These are phyloP conservation scores for Trinectes maculatus DNA, from an alignment of 2,113 vertebrate genomes.

Conservation along the genomic window DNA sequence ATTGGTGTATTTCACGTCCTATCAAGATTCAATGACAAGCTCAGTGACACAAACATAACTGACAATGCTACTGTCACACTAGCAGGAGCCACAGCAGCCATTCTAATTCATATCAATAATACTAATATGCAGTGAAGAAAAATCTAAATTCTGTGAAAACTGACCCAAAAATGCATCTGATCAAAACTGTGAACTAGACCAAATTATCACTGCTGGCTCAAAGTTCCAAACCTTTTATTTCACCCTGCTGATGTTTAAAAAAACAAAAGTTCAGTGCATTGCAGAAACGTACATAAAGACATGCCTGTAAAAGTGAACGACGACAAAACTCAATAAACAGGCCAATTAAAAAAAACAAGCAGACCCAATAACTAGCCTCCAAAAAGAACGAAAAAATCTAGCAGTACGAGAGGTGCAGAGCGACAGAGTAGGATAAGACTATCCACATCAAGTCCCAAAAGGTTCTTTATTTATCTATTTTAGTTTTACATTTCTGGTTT, in stretches of 20 bases:
- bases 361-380: slow-evolving; percentile 30
- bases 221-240: slow-evolving; percentile 64
- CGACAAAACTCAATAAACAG: slow-evolving; percentile 38
- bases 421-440: slow-evolving; percentile 41
- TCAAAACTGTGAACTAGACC: slow-evolving; percentile 79
- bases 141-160: slow-evolving; percentile 61
- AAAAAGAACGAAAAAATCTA: slow-evolving; percentile 24
- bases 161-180: slow-evolving; percentile 49
- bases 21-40: slow-evolving; percentile 27
- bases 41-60: slow-evolving; percentile 48
- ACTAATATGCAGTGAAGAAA: slow-evolving; percentile 50
- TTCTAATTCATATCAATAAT: slow-evolving; percentile 55
- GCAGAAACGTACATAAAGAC: slow-evolving; percentile 66
- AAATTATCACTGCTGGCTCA: slow-evolving; percentile 76
- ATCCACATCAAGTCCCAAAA: slow-evolving; percentile 35
- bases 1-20: slow-evolving; percentile 14
- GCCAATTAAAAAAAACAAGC: slow-evolving; percentile 40
- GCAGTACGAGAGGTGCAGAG: slow-evolving; percentile 21
- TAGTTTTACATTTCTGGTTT: slow-evolving; percentile 9
- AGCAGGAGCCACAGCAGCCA: slow-evolving; percentile 69
- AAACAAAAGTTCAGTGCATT: slow-evolving; percentile 76
- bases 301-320: slow-evolving; percentile 46
- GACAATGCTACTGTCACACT: slow-evolving; percentile 53
- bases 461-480: slow-evolving; percentile 8
- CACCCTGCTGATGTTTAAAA: slow-evolving; percentile 48